phyloP scores from a whole-genome alignment of 2,888 invertebrate genomes.

The Agrenia bidenticulata region DNA sequence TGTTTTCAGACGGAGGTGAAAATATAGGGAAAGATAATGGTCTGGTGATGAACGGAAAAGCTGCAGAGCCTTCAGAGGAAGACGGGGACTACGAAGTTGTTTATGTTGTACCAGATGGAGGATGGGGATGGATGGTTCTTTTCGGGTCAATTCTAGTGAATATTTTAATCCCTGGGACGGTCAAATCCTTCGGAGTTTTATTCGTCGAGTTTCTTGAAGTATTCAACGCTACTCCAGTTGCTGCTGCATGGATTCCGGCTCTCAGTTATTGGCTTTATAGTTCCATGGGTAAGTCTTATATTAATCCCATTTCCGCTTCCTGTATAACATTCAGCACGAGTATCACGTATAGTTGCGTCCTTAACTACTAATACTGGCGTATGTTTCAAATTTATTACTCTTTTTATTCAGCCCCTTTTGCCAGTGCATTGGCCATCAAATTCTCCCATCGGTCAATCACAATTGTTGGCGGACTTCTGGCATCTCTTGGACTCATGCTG shows the following conservation, averaged over 20 bases:
- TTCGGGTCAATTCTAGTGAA: conserved; percentile 78
- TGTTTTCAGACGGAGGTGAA: not conserved
- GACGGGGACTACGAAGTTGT: conserved; percentile 29
- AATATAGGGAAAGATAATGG: not conserved
- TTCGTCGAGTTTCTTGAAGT: conserved; percentile 79
- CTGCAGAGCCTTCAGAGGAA: not conserved
- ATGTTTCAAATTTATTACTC: too few species aligned
- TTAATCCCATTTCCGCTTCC: too few species aligned
- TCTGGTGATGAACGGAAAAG: not conserved
- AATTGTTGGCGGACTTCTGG: conserved; percentile 76
- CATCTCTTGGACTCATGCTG: conserved; percentile 79
- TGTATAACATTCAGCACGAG: too few species aligned
- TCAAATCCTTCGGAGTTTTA: conserved; percentile 83
- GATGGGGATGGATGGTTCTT: conserved; percentile 83
- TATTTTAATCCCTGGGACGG: conserved; percentile 79
- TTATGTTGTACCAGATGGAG: conserved; percentile 79
- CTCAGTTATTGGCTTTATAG: conserved; percentile 85
- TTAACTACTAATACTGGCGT: too few species aligned
- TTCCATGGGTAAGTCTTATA: conserved; percentile 68
- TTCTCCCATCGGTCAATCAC: conserved; percentile 83
- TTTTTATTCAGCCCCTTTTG: conserved; percentile 69
- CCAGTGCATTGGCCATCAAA: conserved; percentile 78
- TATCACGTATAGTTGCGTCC: too few species aligned
- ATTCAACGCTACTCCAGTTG: conserved; percentile 70
- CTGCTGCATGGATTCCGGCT: conserved; percentile 75